Conservation (phyloP, 2,888 invertebrate species). For the Pimpla rufipes region DNA sequence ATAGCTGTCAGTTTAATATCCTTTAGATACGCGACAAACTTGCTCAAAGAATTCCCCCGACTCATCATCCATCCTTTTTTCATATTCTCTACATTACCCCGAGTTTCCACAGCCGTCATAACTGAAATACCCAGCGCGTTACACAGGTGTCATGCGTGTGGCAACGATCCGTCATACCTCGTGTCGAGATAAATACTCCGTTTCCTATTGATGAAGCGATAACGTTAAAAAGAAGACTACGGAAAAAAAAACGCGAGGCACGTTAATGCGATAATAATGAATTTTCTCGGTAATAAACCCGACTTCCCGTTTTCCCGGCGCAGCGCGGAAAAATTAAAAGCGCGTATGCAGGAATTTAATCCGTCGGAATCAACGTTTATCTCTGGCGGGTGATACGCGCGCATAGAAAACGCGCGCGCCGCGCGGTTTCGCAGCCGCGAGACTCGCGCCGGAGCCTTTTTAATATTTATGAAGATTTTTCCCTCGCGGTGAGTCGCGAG, state of each 20-base stretch:
- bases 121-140: too few relatives aligned
- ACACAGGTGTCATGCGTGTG: background rate
- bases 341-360: constrained; percentile 68
- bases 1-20: too few relatives aligned
- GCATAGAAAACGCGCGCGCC: constrained; percentile 38
- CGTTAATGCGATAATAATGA: background rate
- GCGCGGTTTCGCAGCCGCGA: constrained; percentile 70
- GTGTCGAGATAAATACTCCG: constrained; percentile 4
- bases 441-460: constrained; percentile 59
- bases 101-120: background rate
- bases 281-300: constrained; percentile 21
- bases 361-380: constrained; percentile 66
- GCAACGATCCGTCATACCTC: background rate
- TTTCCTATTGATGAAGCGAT: background rate
- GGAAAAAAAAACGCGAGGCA: background rate
- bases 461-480: constrained; percentile 77
- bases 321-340: constrained; percentile 41
- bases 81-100: too few relatives aligned
- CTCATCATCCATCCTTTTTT: too few relatives aligned
- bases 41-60: too few relatives aligned
- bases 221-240: background rate
- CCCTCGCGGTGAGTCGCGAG: constrained; percentile 65
- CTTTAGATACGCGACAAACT: too few relatives aligned
- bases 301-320: constrained; percentile 54
- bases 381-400: constrained; percentile 57